Evolutionary conservation across 2,113 vertebrate species (phyloP).

Genomic region (Trochalopteron elliotii): DNA sequence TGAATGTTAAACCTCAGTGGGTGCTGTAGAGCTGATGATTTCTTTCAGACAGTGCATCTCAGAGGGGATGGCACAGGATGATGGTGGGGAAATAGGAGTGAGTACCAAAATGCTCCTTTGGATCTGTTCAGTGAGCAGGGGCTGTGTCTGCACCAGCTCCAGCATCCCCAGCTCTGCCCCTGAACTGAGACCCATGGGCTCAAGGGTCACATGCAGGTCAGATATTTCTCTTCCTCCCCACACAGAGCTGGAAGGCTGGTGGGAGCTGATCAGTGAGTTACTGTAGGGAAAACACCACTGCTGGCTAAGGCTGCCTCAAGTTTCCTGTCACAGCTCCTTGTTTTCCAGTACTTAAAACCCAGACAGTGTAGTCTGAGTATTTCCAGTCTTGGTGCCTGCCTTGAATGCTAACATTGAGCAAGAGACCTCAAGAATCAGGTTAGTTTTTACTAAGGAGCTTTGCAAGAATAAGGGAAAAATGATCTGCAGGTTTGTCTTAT

Average conservation of each 20-base stretch:
- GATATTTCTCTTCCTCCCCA: neutral
- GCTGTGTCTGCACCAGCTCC: neutral
- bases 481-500: neutral
- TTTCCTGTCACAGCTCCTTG: neutral
- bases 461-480: neutral
- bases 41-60: neutral
- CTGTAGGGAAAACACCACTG: neutral
- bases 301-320: neutral
- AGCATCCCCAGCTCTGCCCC: neutral
- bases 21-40: neutral
- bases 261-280: accelerated
- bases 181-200: neutral
- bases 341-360: neutral
- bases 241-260: neutral
- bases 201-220: neutral
- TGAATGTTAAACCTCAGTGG: neutral
- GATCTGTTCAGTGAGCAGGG: neutral
- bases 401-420: neutral
- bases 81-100: accelerated
- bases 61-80: neutral
- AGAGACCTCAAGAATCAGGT: neutral
- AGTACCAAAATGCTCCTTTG: neutral
- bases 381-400: neutral
- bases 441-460: neutral
- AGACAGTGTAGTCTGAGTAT: neutral